Conservation (phyloP, 2,888 invertebrate genomes). For the Steinernema scapterisci region DNA sequence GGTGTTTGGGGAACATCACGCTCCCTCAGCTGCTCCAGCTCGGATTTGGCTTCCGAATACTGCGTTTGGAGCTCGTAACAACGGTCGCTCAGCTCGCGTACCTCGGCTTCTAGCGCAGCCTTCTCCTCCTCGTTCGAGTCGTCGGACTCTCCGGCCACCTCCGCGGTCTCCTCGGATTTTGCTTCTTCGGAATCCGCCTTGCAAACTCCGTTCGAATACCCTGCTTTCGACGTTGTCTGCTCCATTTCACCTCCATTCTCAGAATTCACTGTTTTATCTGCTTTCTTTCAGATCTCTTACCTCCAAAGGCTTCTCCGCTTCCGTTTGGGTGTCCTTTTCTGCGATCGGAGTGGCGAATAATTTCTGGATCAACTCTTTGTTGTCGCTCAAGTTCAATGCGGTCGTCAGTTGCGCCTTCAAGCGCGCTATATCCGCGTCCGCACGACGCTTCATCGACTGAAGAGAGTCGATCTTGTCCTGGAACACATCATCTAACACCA, state of each 20-base stretch:
- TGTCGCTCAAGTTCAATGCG: constrained; percentile 3
- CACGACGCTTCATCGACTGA: constrained; percentile 1
- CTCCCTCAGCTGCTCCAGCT: not conserved
- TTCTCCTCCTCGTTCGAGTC: not conserved
- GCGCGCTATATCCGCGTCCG: constrained; percentile 7
- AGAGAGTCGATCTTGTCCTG: constrained; percentile 31
- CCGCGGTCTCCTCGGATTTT: not conserved
- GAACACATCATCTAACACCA: not conserved
- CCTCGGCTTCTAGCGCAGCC: not conserved
- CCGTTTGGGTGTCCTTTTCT: not conserved
- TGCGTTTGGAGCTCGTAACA: not conserved
- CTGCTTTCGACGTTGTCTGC: not conserved
- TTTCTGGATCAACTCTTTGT: constrained; percentile 13
- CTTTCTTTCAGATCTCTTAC: no score
- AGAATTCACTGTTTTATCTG: no score
- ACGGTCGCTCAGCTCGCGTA: not conserved
- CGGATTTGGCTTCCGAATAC: not conserved
- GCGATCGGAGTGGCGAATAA: not conserved
- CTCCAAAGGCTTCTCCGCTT: not conserved
- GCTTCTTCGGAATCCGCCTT: not conserved
- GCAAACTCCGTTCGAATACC: constrained; percentile 1
- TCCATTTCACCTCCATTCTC: not conserved
- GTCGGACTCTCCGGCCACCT: not conserved
- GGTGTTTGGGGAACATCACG: constrained; percentile 9
- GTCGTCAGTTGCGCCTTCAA: constrained; percentile 11